Evolutionary conservation across 2,113 vertebrate genomes (phyloP), one percentile per base, ranked within the genome.

Genomic region (Varanus komodoensis): DNA sequence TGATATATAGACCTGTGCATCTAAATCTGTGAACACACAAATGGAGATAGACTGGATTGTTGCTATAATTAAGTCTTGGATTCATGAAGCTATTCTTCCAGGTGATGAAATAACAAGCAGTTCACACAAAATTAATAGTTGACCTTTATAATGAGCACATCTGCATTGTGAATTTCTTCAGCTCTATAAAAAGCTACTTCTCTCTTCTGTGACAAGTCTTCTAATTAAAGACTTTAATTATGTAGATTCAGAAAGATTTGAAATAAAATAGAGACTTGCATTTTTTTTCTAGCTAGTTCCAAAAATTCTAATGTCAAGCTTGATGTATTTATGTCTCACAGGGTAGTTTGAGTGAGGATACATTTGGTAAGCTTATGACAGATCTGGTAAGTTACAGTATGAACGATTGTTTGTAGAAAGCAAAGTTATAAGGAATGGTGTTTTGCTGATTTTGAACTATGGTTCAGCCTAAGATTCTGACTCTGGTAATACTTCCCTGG

Each of bases 171-270:
- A 79, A 68, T 32, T 79, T 78, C 61, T 79, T 89, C 29, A 64
- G 68, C 75, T 83, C 88, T 83, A 75, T 83, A 83, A 89, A 89
- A 83, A 83, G 34, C 69, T n/a, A 23, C 12, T 77, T 78, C 74
- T 84, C 29, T 67, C 57, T 78, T 54, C 61, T 69, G 44, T 69
- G 19, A 44, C 67, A 85, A 50, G 32, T 79, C 34, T 27, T 57
- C 57, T 89, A 78, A 78, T 69, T 79, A 34, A 89, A 89, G 23
- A 2, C 50, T 78, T 54, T 89, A 85, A 68, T 68, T 79, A 57
- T 84, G 73, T 52, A 71, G 29, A 54, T 81, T 88, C 23, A 38
- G 21, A 81, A 32, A 81, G 29, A 82, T 48, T 77, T 78, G 57
- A 84, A 84, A 68, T 78, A 61, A 83, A 34, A 73, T 38, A 57